Conservation (phyloP, 2,113 vertebrate genomes). For the Protobothrops mucrosquamatus region DNA sequence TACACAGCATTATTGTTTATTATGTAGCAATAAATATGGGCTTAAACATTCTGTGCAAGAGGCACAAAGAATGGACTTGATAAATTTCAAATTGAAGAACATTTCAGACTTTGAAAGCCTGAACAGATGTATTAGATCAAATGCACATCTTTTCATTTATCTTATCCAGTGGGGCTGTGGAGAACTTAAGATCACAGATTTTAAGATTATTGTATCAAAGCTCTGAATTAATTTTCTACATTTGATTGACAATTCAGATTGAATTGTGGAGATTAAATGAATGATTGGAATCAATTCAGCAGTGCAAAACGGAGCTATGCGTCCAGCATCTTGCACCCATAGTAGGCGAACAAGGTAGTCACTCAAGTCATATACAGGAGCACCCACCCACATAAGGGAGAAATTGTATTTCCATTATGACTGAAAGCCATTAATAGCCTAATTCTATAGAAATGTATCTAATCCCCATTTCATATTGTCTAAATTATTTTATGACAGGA, state of each 20-base stretch:
- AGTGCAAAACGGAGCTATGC: background rate
- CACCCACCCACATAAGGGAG: background rate
- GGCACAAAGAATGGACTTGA: background rate
- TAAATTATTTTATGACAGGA: background rate
- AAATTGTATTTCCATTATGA: background rate
- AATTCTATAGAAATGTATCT: background rate
- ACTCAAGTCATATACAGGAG: background rate
- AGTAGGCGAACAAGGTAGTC: background rate
- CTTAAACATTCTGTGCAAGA: background rate
- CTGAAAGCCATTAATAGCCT: background rate
- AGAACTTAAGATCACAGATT: background rate
- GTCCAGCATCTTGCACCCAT: background rate
- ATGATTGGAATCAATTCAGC: background rate
- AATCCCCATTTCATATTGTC: background rate
- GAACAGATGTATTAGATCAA: background rate
- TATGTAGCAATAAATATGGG: background rate
- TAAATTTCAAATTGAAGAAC: background rate
- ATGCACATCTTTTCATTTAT: background rate
- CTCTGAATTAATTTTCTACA: background rate
- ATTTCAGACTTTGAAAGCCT: background rate
- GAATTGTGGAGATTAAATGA: background rate
- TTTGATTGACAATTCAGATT: background rate
- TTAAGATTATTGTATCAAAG: background rate
- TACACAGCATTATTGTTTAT: background rate
- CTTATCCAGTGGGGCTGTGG: background rate